Base-by-base conservation (phyloP, 2,888 invertebrate genomes). In the Meandrusa payeni region DNA sequence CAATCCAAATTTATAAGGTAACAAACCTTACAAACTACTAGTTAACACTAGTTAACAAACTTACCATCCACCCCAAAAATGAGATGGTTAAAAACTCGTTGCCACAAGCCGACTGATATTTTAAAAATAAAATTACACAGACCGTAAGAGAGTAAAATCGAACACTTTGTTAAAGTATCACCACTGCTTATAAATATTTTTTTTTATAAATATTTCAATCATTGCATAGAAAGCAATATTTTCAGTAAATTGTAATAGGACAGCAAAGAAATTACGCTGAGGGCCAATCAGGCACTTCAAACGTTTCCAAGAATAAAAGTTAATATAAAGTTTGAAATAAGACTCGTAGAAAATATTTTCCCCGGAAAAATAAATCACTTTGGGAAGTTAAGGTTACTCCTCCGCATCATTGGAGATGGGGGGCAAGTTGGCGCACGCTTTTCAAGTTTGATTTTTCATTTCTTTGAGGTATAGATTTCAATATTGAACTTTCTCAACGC, bases 401-500 rank as follows among this genome's bases (percentile, higher is more conserved):
- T 63, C 53, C 60, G 69, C 69, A 57, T 71, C 64, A 73, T 70
- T 69, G 71, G 64, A 76, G 71, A 75, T 74, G 69, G 64, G 60
- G 57, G 73, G 66, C 68, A 77, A 79, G 60, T 80, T 77, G 73
- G 76, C 74, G 76, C 60, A 59, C 64, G 55, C 65, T 62, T 73
- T 71, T 80, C 74, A 79, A 82, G 79, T 78, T 79, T 64, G 54
- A 46, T 69, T 75, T 75, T 73, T 71, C 64, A 70, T 69, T 71
- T 63, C 61, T 61, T 74, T 75, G 72, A 79, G 76, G 78, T 76
- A 79, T 81, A 73, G 80, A 78, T 78, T 79, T 76, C 79, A 76
- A 78, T 82, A 82, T 81, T 76, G 76, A 78, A 79, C 76, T 81
- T 80, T 74, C 73, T 77, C 74, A 71, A 64, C 74, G 71, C 73